A percentile compares a stretch with the other conserved stretches of the same genome.
phyloP scores from a whole-genome alignment of 1,140 invertebrate genomes.

The Hydropsyche tenuis region DNA sequence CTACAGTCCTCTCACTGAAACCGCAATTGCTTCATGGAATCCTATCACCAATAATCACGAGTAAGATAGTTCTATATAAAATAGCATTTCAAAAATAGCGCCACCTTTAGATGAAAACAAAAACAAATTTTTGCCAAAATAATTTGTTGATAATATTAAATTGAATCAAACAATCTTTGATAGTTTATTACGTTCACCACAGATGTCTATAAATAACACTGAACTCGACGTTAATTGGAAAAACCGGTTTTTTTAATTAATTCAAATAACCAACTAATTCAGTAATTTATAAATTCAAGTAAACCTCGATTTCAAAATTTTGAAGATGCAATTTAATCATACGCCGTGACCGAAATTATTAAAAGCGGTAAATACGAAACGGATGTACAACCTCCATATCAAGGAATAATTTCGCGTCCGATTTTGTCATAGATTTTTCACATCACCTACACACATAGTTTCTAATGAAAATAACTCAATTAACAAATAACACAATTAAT shows the following conservation, averaged over 20 bases:
- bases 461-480: neutral
- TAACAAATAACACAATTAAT: neutral
- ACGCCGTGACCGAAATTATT: neutral
- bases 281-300: neutral
- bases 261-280: neutral
- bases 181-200: no score
- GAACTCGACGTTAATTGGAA: no score
- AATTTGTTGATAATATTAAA: no score
- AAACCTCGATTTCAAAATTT: neutral
- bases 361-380: no score
- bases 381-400: neutral
- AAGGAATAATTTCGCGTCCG: slow-evolving; percentile 15
- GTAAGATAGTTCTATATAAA: slow-evolving; percentile 53
- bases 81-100: neutral
- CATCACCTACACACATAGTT: no score
- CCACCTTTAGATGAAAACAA: no score
- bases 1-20: slow-evolving; percentile 78
- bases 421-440: slow-evolving; percentile 13
- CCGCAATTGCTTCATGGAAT: slow-evolving; percentile 78
- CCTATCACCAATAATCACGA: slow-evolving; percentile 71
- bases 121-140: no score
- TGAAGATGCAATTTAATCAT: neutral
- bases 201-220: no score
- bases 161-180: no score
- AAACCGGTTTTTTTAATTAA: no score